Evolutionary conservation across 2,113 vertebrate genomes (phyloP).

Genomic region (Paramormyrops kingsleyae): DNA sequence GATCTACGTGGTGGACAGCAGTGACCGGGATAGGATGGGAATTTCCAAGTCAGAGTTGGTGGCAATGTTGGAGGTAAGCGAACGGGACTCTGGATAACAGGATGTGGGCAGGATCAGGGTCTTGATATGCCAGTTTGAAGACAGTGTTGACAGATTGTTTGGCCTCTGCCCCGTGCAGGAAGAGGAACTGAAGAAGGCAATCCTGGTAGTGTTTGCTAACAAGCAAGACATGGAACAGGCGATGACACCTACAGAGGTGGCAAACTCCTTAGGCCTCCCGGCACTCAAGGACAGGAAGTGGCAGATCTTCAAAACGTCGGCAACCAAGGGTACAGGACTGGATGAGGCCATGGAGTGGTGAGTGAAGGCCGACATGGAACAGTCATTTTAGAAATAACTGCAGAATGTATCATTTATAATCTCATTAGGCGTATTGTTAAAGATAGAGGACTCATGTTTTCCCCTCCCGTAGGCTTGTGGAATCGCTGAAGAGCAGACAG

Average conservation of each 20-base stretch:
- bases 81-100: not conserved
- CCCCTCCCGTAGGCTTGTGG: constrained; percentile 77
- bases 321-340: constrained; percentile 88
- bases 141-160: not conserved
- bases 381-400: not conserved
- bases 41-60: constrained; percentile 97
- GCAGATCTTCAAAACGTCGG: constrained; percentile 99
- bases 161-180: constrained; percentile 60
- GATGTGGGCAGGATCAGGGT: not conserved
- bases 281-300: constrained; percentile 94
- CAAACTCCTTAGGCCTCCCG: constrained; percentile 83
- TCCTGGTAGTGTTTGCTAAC: constrained; percentile 96
- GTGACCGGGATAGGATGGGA: constrained; percentile 92
- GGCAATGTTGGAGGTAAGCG: constrained; percentile 90
- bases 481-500: constrained; percentile 91
- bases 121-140: not conserved
- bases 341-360: constrained; percentile 98
- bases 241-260: constrained; percentile 94
- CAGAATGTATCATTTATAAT: not conserved
- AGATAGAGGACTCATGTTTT: not conserved
- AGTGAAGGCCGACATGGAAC: constrained; percentile 20
- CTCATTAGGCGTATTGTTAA: not conserved
- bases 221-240: constrained; percentile 99
- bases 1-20: constrained; percentile 98
- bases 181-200: constrained; percentile 95